Percentiles rank a stretch among this genome's conserved stretches.
Evolutionary conservation across 2,888 invertebrate genomes (phyloP).

Genomic region (Apodemia duryi): DNA sequence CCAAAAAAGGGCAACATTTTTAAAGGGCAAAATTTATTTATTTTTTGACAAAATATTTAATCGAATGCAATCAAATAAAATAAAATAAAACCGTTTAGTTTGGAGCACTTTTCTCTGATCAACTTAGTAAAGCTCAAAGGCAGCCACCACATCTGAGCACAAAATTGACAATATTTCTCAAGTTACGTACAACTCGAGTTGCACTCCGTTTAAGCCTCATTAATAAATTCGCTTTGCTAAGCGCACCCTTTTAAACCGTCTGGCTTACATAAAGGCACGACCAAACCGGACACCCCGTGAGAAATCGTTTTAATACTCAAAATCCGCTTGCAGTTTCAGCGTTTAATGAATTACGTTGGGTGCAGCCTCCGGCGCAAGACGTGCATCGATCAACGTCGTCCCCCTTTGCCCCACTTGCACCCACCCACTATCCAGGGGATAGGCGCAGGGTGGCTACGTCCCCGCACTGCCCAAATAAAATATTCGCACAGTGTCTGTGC

Average conservation of each 20-base stretch:
- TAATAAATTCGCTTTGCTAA: slow-evolving; percentile 60
- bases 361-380: slow-evolving; percentile 81
- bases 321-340: slow-evolving; percentile 77
- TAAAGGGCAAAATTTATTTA: not conserved
- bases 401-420: slow-evolving; percentile 40
- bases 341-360: slow-evolving; percentile 79
- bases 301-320: slow-evolving; percentile 79
- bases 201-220: slow-evolving; percentile 48
- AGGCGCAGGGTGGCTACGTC: slow-evolving; percentile 59
- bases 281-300: slow-evolving; percentile 70
- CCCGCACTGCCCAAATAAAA: slow-evolving; percentile 75
- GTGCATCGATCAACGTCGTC: slow-evolving; percentile 83
- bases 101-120: not conserved
- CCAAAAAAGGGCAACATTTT: too few relatives aligned
- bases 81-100: not conserved
- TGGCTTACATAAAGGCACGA: slow-evolving; percentile 51
- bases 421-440: slow-evolving; percentile 44
- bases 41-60: not conserved
- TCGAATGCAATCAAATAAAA: not conserved
- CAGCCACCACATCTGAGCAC: slow-evolving; percentile 19
- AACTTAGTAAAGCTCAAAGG: not conserved
- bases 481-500: slow-evolving; percentile 62
- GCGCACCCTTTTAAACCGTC: slow-evolving; percentile 51
- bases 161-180: slow-evolving; percentile 20
- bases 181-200: slow-evolving; percentile 23